Evolutionary conservation across 2,797 vertebrate species (phyloP), one percentile per base, ranked within the genome.

Genomic region (Sarcoramphus papa): DNA sequence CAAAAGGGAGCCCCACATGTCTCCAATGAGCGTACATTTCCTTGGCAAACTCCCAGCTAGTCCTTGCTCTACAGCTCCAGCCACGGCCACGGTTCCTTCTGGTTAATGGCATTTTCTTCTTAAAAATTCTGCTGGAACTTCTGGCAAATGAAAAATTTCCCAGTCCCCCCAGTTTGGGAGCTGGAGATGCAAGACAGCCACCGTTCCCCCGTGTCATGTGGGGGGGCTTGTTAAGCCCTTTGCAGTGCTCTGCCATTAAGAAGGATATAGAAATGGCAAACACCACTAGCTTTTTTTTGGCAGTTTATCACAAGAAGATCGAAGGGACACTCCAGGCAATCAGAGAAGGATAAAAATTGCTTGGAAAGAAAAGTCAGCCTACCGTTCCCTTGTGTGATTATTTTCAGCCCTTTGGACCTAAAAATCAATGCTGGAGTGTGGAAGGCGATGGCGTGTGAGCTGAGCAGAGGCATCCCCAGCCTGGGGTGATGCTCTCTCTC

Each of bases 151-250:
- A 37, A 50, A 57, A 30, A 3, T 22, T 70, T 63, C 45, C 56
- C 28, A 22, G 15, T 22, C 2, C 27, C 12, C 45, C 14, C 9
- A 35, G 19, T 54, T 23, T 15, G 28, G 35, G 23, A 62, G n/a
- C 28, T 90, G 41, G 68, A 43, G 41, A 4, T 33, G 27, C 12
- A 90, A 47, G 35, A 69, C 56, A 67, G 48, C 6, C 20, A 5
- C 15, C 2, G 2, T 7, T 57, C 21, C 51, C 15, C 23, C 4
- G 0, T 33, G 40, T 11, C 0, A 0, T 1, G 1, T 8, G 5
- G 12, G 11, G 12, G 48, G 50, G 24, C 48, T 78, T 50, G 48
- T 33, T 64, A 24, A 78, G n/a, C 23, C 17, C 62, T 81, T 81
- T 78, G n/a, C 28, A 30, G 22, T 23, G 10, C 23, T 76, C 30